phyloP scores from a whole-genome alignment of 2,888 invertebrate genomes.

The Ophonus ardosiacus region DNA sequence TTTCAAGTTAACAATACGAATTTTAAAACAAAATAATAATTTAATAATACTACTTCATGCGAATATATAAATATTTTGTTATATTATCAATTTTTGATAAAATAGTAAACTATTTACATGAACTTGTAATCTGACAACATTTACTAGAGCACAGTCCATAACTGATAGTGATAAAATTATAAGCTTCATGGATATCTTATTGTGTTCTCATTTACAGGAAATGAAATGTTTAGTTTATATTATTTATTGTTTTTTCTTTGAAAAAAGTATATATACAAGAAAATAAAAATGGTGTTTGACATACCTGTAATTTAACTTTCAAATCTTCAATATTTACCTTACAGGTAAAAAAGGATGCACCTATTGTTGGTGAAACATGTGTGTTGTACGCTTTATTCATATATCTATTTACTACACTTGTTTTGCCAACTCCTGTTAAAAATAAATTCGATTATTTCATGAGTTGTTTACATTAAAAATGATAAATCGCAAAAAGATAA shows the following conservation, averaged over 20 bases:
- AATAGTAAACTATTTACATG: not conserved
- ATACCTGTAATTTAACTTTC: conserved; percentile 87
- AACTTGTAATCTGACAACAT: conserved; percentile 29
- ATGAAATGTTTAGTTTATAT: not conserved
- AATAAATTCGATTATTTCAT: conserved; percentile 38
- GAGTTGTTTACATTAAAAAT: conserved; percentile 1
- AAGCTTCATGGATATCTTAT: not conserved
- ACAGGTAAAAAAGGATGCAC: conserved; percentile 93
- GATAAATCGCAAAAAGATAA: conserved; percentile 6
- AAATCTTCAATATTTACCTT: conserved; percentile 85
- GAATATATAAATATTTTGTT: too few relatives aligned
- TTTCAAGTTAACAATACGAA: too few relatives aligned
- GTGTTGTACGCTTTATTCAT: conserved; percentile 87
- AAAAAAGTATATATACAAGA: too few relatives aligned
- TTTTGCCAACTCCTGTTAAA: conserved; percentile 92
- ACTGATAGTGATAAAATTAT: conserved; percentile 23
- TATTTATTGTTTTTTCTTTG: too few relatives aligned
- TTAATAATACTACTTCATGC: too few relatives aligned
- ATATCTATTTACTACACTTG: conserved; percentile 89
- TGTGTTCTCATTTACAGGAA: conserved; percentile 9
- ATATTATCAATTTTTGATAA: too few relatives aligned
- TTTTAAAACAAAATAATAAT: too few relatives aligned
- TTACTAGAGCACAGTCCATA: conserved; percentile 19
- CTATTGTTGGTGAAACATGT: conserved; percentile 90
- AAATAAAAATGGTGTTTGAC: conserved; percentile 16